Base-by-base conservation (phyloP, 2,888 invertebrate species). In the Luperina nickerlii region DNA sequence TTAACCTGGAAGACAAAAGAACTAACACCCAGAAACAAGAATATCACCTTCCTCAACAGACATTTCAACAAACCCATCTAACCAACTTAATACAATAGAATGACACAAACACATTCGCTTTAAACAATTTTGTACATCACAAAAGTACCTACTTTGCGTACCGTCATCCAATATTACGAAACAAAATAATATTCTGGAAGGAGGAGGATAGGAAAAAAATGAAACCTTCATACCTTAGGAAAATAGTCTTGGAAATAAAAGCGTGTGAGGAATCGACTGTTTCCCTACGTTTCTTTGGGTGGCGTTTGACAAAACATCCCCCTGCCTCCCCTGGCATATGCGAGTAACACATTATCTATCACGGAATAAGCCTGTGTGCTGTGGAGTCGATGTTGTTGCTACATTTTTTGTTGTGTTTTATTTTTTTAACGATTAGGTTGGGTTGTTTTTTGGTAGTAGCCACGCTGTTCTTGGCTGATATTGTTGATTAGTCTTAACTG, bases 321-420 rank as follows among this genome's bases (percentile, higher is more conserved):
- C 92, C 92, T 86, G 76, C 89, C 88, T 80, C 85, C 89, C 89
- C 85, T 91, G 92, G 91, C 94, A 94, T 94, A 94, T 95, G 95
- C 93, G 94, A 95, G 96, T 94, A 95, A 95, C 95, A 95, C 94
- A 94, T 96, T 96, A 96, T 96, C 96, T 96, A 96, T 96, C 96
- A 95, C 92, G 91, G 91, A 93, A 93, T 92, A 94, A 91, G 90
- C 89, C 85, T 84, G 80, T 78, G 83, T 75, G 79, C 82, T 15
- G 77, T 95, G 86, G 96, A 96, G 95, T 87, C 76, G 93, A 60
- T 78, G 38, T 74, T 75, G 48, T 76, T 71, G 24, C 45, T 66
- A 79, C 0, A 65, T 75, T 70, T 77, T 82, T 67, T 82, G n/a
- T 65, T 54, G 65, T 32, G 24, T 72, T 3, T 65, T 20, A 77